Percentiles rank a stretch among this genome's conserved stretches.
These are phyloP conservation scores for Deilephila elpenor DNA, from an alignment of 2,888 invertebrate species.

Conservation along the genomic window DNA sequence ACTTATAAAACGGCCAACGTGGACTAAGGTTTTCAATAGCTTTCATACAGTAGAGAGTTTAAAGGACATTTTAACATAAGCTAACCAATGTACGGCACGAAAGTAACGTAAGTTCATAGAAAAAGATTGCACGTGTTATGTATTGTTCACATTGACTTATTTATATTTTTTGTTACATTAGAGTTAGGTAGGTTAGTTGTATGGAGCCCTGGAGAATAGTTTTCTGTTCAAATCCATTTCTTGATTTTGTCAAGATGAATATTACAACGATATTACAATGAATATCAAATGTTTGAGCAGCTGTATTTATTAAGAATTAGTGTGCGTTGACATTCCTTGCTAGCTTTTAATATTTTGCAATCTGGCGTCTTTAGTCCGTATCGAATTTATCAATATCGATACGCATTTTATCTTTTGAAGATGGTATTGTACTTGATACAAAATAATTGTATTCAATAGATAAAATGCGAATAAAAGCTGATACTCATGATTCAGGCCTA, in stretches of 20 bases:
- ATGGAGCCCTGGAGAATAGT: conserved; percentile 62
- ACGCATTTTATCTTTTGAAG: too few relatives aligned
- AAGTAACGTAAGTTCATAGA: conserved; percentile 64
- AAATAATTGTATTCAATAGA: too few relatives aligned
- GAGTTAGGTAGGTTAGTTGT: conserved; percentile 70
- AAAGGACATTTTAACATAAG: conserved; percentile 49
- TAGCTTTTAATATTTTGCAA: background rate
- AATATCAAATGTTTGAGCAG: conserved; percentile 35
- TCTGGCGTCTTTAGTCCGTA: background rate
- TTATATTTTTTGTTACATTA: conserved; percentile 82
- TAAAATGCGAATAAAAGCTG: too few relatives aligned
- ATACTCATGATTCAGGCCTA: too few relatives aligned
- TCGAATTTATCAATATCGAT: background rate
- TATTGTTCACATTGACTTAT: conserved; percentile 78
- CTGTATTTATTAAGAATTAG: conserved; percentile 19
- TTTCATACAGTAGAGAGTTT: conserved; percentile 56
- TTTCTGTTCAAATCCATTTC: conserved; percentile 44
- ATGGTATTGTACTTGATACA: too few relatives aligned
- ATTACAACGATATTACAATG: conserved; percentile 42
- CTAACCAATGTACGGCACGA: conserved; percentile 66
- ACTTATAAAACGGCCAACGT: conserved; percentile 45
- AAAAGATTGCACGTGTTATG: conserved; percentile 80
- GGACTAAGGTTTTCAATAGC: conserved; percentile 52
- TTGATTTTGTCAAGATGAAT: conserved; percentile 36
- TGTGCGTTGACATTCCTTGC: conserved; percentile 17